Evolutionary conservation across 2,113 vertebrate genomes (phyloP), one percentile per base, ranked within the genome.

Genomic region (Mormyrus lacerda): DNA sequence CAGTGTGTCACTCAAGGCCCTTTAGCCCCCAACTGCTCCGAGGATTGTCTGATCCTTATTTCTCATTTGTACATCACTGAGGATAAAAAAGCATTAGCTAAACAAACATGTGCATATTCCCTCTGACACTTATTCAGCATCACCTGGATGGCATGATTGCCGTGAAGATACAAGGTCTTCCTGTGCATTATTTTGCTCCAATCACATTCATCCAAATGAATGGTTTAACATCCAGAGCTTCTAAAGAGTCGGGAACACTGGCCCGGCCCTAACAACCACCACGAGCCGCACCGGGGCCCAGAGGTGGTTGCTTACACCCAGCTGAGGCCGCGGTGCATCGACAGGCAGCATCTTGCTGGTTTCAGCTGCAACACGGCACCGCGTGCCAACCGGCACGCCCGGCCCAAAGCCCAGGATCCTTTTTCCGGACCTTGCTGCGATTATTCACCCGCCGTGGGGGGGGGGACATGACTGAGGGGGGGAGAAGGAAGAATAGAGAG

Each of bases 311-410:
- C 86, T 82, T 69, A 90, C 88, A 88, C 85, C 87, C 89, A 91
- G 87, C 90, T 88, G 90, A 91, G 27, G 11, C 31, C 47, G 13
- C 42, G 53, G 50, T 83, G 89, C 88, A 58, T 87, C 88, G 87
- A 91, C 92, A 89, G 89, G 92, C 82, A 87, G 83, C 50, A 92
- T 91, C 90, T 91, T 90, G 91, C 53, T 89, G 13, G 31, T 89
- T 89, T 90, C 88, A 48, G 50, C 85, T 44, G 39, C 50, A 31
- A 51, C 24, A 48, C 89, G 15, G 47, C 48, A 17, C 61, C 24
- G 82, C 85, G 65, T 50, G 48, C 76, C 89, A 84, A 89, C 83
- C 45, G 15, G 82, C 39, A 8, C 44, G 0, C 83, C 42, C 85
- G 4, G 11, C 83, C n/a, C 50, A 15, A 76, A 51, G 73, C 84